These are phyloP conservation scores for Drosophila elegans DNA, from an alignment of 1,140 invertebrate genomes.

Conservation along the genomic window DNA sequence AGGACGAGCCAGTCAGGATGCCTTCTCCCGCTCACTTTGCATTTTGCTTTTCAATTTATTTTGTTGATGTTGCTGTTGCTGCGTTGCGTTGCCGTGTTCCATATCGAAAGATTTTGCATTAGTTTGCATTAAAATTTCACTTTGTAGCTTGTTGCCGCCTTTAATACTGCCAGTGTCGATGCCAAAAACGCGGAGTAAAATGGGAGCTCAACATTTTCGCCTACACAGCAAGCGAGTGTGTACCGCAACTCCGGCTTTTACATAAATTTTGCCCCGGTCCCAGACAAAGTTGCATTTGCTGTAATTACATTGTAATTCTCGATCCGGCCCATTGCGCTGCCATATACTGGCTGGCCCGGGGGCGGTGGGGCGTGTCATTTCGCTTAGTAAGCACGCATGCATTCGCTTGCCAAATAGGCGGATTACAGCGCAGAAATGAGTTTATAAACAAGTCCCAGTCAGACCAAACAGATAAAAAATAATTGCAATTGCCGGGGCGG, in stretches of 20 bases:
- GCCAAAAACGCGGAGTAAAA: constrained; percentile 25
- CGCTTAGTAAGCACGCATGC: constrained; percentile 70
- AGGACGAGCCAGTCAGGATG: constrained; percentile 51
- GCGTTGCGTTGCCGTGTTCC: constrained; percentile 44
- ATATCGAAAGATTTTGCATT: constrained; percentile 82
- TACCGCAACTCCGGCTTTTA: constrained; percentile 28
- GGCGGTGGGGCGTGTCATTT: constrained; percentile 34
- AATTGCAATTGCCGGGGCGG: constrained; percentile 69
- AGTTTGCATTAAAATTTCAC: constrained; percentile 83
- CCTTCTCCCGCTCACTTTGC: constrained; percentile 63
- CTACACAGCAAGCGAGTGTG: constrained; percentile 47
- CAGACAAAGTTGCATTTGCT: constrained; percentile 77
- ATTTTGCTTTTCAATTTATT: constrained; percentile 82
- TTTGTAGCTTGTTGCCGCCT: constrained; percentile 66
- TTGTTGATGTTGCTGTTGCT: constrained; percentile 53
- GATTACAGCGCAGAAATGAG: constrained; percentile 79
- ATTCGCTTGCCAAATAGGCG: constrained; percentile 68
- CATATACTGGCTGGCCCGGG: not conserved
- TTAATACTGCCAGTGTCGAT: constrained; percentile 25
- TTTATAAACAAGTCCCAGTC: constrained; percentile 74
- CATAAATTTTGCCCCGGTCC: constrained; percentile 53
- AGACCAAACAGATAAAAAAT: constrained; percentile 75
- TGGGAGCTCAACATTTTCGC: constrained; percentile 40
- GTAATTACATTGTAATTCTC: constrained; percentile 76
- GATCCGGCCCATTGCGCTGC: constrained; percentile 23